Evolutionary conservation across 1,140 invertebrate species (phyloP), one percentile per base, ranked within the genome.

Genomic region (Vollenhovia emeryi): DNA sequence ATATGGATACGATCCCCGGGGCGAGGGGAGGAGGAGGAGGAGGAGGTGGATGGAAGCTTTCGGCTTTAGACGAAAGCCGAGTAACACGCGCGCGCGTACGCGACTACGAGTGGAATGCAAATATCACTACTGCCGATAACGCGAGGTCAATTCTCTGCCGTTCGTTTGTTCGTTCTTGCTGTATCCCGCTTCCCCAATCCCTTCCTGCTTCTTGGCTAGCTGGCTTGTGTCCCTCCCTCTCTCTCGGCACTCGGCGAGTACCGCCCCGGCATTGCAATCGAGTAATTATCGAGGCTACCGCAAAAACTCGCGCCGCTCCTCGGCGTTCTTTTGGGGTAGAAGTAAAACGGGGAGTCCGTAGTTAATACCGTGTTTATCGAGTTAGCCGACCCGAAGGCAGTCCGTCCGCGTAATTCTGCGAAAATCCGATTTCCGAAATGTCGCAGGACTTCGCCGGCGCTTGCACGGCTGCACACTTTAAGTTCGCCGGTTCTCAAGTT

Each of bases 81-180:
- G 66, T 82, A 86, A 60, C 43, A 57, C 87, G 40, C 79, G 78
- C 50, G 83, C 69, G 84, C 85, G 89, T 88, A 88, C 89, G 71
- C 88, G 80, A 83, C 55, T 89, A 92, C 91, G 91, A 94, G 93
- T 93, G 93, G 88, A 95, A 93, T 93, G 94, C 94, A 94, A 95
- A 95, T 93, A 94, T 93, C 92, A 91, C 89, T 92, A 66, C 90
- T 91, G 92, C 82, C 89, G 92, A 92, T 94, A 95, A 95, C 94
- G 93, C 90, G 92, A 91, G 93, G 92, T 93, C 93, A 91, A 92
- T 93, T 90, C 86, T 87, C 74, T 50, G 52, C 30, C 85, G 24
- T 71, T 43, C 78, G 43, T 55, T 57, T 52, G 69, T 27, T 57
- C 62, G 62, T 50, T 91, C 89, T 90, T 86, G 89, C 87, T 84